These are phyloP conservation scores for Catharus ustulatus DNA, from an alignment of 2,797 vertebrate genomes.

Conservation along the genomic window DNA sequence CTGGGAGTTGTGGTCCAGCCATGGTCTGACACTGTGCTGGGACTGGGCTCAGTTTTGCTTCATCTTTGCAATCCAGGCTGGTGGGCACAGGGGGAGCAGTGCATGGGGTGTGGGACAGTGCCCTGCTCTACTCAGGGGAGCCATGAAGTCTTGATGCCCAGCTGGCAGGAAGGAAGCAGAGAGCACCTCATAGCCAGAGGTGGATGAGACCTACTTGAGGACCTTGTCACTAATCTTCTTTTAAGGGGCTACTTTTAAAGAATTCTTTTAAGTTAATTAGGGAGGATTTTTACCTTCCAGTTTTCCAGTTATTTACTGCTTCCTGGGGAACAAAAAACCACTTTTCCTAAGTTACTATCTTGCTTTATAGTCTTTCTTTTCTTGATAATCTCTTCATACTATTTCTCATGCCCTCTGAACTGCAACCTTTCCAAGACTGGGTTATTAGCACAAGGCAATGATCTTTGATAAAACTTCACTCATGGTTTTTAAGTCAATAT, in stretches of 20 bases:
- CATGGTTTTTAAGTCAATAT: background rate
- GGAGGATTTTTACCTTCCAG: background rate
- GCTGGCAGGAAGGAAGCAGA: background rate
- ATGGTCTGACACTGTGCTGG: fast-evolving
- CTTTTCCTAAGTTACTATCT: background rate
- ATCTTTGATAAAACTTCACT: constrained; percentile 29
- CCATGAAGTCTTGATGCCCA: background rate
- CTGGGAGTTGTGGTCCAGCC: background rate
- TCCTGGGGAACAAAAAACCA: background rate
- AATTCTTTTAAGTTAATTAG: background rate
- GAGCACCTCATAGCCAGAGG: background rate
- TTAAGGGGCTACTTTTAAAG: background rate
- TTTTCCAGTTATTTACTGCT: constrained; percentile 23
- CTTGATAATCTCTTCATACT: background rate
- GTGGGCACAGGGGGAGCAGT: background rate
- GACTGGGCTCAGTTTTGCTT: background rate
- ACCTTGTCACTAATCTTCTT: background rate
- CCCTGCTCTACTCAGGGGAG: background rate
- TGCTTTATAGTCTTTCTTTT: background rate
- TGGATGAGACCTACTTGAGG: background rate
- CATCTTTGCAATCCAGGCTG: background rate
- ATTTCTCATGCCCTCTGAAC: constrained; percentile 8
- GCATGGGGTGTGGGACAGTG: fast-evolving
- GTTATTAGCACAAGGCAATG: constrained; percentile 11
- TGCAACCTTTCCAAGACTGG: background rate